These are phyloP conservation scores for Melanotaenia nigrans DNA, from an alignment of 2,797 vertebrate genomes.

Conservation along the genomic window DNA sequence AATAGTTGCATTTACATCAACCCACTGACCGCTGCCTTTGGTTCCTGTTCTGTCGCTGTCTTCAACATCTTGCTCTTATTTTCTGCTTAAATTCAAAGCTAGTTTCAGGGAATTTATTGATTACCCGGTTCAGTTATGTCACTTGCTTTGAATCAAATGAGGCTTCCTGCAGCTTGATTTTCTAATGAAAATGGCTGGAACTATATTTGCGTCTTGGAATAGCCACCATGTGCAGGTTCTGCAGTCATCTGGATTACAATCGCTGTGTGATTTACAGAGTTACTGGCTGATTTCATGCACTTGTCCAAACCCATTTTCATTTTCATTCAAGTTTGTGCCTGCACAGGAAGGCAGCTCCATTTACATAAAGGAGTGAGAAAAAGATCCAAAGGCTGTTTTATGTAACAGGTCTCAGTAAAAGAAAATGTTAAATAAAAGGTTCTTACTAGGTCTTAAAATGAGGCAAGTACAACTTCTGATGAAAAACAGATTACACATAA, in stretches of 20 bases:
- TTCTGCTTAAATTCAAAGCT: neutral
- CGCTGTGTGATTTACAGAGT: neutral
- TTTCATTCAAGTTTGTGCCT: neutral
- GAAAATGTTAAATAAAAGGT: too few species aligned
- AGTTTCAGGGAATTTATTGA: neutral
- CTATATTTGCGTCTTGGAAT: neutral
- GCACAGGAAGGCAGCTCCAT: neutral
- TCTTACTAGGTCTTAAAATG: too few species aligned
- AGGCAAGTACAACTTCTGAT: too few species aligned
- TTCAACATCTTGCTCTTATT: neutral
- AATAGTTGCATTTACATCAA: slow-evolving; percentile 5
- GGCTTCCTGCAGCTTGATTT: neutral
- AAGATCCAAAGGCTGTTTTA: too few species aligned
- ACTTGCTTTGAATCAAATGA: neutral
- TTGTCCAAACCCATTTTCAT: neutral
- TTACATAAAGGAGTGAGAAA: neutral
- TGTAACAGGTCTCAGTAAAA: too few species aligned
- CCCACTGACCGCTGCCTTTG: too few species aligned
- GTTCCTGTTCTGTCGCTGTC: too few species aligned
- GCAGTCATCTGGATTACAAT: neutral
- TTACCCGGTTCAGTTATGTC: neutral
- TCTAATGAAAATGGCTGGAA: neutral
- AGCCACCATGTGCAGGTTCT: neutral
- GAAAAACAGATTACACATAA: too few species aligned
- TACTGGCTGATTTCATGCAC: neutral